Evolutionary conservation across 2,113 vertebrate species (phyloP), one percentile per base, ranked within the genome.

Genomic region (Labeo catla): DNA sequence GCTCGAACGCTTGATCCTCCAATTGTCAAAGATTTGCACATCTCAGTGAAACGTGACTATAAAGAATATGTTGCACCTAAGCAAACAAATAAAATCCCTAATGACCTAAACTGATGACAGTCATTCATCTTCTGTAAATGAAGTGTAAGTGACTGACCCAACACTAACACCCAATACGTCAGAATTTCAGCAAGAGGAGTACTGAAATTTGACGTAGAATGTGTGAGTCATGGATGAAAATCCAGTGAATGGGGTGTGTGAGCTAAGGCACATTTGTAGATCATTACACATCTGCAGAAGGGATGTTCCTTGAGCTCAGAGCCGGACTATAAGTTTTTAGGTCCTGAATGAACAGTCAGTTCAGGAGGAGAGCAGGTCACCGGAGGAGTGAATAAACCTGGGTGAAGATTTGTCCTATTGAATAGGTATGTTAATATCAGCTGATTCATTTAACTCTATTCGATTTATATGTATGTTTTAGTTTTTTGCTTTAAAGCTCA

Each of bases 291-390:
- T 68, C 63, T 82, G 80, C 15, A 36, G 8, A n/a, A 50, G 47
- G 77, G 63, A 21, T 21, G 80, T 68, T 68, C 16, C 23, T 4
- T 82, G 80, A 68, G 45, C 63, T 82, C 63, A 68, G 36, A 63
- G 15, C 16, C 8, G 34, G 80, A 8, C 28, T 82, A 82, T 82
- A 82, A 82, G 43, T 65, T 52, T 81, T 8, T 6, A 52, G 47
- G 12, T 52, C 28, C 6, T 52, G 61, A 70, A 81, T 65, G 63
- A 82, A 50, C 5, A 50, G 1, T 65, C 49, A 81, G 15, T 70
- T 82, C 47, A 50, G 16, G 16, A 52, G 45, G 15, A 82, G 63
- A 68, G 8, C 6, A 39, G 63, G 63, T 8, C 50, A 54, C 15
- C 15, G 23, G 16, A 52, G 3, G 47, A 50, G 63, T 28, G 23